Conservation (phyloP, 2,797 vertebrate species). For the Chromobotia macracanthus region DNA sequence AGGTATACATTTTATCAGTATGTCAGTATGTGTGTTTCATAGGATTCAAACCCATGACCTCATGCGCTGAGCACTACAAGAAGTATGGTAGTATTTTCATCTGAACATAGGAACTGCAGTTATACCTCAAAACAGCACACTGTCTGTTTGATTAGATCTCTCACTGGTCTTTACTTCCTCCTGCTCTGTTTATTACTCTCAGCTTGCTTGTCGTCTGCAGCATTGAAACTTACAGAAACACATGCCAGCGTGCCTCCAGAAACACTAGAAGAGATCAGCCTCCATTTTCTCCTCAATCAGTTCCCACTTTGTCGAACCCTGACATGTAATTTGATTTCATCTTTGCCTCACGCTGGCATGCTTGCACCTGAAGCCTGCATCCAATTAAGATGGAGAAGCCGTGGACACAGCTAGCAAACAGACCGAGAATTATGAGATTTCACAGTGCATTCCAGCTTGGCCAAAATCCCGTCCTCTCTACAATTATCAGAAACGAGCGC, state of each 20-base stretch:
- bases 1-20: no score
- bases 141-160: constrained; percentile 21
- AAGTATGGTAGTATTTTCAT: neutral
- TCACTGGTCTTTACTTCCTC: constrained; percentile 31
- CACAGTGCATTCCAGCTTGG: constrained; percentile 50
- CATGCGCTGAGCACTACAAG: no score
- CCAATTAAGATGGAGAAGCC: constrained; percentile 55
- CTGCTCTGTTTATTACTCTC: constrained; percentile 46
- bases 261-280: constrained; percentile 60
- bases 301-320: constrained; percentile 59
- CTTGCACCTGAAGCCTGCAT: constrained; percentile 51
- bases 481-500: constrained; percentile 48
- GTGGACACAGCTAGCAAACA: constrained; percentile 54
- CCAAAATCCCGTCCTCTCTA: constrained; percentile 52
- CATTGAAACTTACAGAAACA: constrained; percentile 45
- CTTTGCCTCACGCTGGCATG: constrained; percentile 57
- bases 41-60: neutral
- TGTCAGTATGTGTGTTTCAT: no score
- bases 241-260: constrained; percentile 40
- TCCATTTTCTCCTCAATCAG: constrained; percentile 60
- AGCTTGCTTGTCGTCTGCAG: constrained; percentile 49
- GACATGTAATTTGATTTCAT: constrained; percentile 71
- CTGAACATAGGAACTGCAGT: neutral
- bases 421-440: constrained; percentile 61
- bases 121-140: neutral